Evolutionary conservation across 2,888 invertebrate genomes (phyloP).

Genomic region (Azorinus chamasolen): DNA sequence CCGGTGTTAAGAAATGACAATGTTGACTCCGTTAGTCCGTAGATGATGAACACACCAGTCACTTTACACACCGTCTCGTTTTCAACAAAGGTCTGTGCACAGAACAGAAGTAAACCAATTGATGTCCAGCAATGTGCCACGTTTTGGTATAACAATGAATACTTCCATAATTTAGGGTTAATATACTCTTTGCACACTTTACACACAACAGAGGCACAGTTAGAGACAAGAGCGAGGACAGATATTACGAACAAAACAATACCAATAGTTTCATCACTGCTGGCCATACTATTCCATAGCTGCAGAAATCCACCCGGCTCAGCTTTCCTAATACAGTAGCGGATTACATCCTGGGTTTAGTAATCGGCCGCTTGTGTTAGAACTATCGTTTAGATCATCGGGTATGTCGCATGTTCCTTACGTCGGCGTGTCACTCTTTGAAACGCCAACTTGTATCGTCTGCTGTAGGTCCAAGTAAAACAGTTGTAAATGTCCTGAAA

Average conservation of each 20-base stretch:
- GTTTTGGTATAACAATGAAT: slow-evolving; percentile 72
- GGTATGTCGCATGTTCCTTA: no score
- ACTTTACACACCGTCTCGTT: slow-evolving; percentile 53
- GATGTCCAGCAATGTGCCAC: slow-evolving; percentile 67
- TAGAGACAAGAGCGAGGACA: slow-evolving; percentile 64
- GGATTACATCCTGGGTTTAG: no score
- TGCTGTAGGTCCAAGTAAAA: no score
- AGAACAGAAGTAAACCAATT: slow-evolving; percentile 67
- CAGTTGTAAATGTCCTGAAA: no score
- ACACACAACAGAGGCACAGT: slow-evolving; percentile 63
- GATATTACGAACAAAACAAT: slow-evolving; percentile 57
- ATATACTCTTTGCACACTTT: slow-evolving; percentile 70
- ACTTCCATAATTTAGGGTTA: slow-evolving; percentile 78
- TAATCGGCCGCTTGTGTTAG: no score
- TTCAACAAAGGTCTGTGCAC: slow-evolving; percentile 53
- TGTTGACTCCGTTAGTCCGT: slow-evolving; percentile 74
- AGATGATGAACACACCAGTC: slow-evolving; percentile 73
- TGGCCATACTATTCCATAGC: slow-evolving; percentile 44
- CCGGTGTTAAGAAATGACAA: slow-evolving; percentile 70
- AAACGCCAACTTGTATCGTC: no score
- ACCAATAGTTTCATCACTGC: slow-evolving; percentile 36
- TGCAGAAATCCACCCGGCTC: neutral
- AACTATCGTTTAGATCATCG: no score
- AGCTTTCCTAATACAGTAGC: no score
- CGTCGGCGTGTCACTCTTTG: no score